A percentile compares a stretch with the other conserved stretches of the same genome.
Conservation (phyloP, 2,797 vertebrate genomes). For the Gallinago nigripennis region DNA sequence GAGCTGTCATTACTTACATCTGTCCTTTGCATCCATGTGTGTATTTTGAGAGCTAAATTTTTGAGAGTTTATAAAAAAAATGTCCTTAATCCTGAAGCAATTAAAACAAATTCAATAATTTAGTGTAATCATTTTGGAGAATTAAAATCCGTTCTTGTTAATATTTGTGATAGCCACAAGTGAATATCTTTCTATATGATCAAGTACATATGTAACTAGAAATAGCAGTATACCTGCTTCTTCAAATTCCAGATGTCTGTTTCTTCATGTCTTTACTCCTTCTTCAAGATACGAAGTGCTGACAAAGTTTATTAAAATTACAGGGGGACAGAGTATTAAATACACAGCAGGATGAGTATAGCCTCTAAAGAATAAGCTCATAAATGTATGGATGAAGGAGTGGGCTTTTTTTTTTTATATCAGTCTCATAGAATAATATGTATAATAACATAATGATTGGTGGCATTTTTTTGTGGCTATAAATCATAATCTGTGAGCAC, state of each 20-base stretch:
- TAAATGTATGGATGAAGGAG: neutral
- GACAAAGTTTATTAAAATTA: neutral
- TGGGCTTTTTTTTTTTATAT: neutral
- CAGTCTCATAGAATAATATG: neutral
- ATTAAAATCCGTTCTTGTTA: neutral
- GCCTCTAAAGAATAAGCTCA: neutral
- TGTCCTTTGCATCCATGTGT: neutral
- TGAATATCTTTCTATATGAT: neutral
- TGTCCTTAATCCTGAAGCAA: neutral
- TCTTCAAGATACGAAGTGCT: neutral
- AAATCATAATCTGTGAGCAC: neutral
- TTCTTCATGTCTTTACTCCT: neutral
- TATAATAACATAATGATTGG: neutral
- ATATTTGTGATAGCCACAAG: neutral
- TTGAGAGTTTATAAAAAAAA: neutral
- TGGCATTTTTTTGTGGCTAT: neutral
- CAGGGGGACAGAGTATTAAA: neutral
- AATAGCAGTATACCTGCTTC: neutral
- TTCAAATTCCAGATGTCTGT: neutral
- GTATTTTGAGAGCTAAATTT: neutral
- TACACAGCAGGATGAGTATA: neutral
- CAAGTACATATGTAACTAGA: fast-evolving
- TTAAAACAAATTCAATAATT: neutral
- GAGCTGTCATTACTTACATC: neutral
- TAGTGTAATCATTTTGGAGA: neutral